Conservation (phyloP, 2,113 vertebrate genomes). For the Synodontis membranacea region DNA sequence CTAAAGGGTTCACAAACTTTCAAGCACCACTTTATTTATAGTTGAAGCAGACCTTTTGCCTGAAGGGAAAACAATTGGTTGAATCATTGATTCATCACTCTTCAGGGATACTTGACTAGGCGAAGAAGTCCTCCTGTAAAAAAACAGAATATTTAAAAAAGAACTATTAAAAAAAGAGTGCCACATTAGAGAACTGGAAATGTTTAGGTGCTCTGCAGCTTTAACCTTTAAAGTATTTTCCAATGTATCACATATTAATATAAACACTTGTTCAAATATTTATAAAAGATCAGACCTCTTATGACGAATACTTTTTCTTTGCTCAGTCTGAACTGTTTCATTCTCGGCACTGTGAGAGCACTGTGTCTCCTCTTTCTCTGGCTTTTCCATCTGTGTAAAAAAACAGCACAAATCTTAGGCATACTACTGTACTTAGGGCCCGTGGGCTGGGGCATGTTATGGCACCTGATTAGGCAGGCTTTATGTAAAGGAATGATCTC, state of each 20-base stretch:
- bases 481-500: too few species aligned
- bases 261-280: neutral
- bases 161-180: neutral
- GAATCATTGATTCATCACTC: neutral
- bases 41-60: neutral
- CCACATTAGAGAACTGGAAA: neutral
- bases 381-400: neutral
- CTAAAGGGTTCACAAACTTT: too few species aligned
- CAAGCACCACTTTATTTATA: too few species aligned
- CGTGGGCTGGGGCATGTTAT: too few species aligned
- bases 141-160: neutral
- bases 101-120: neutral
- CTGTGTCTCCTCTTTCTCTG: neutral
- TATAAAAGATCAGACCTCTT: neutral
- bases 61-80: neutral
- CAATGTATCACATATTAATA: neutral
- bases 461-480: too few species aligned
- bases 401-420: neutral
- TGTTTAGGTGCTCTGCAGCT: neutral
- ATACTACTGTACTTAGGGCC: too few species aligned
- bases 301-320: neutral
- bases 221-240: neutral
- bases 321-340: neutral
- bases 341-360: neutral
- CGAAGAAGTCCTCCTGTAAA: neutral